Base-by-base conservation (phyloP, 2,888 invertebrate genomes). In the Serripes groenlandicus region DNA sequence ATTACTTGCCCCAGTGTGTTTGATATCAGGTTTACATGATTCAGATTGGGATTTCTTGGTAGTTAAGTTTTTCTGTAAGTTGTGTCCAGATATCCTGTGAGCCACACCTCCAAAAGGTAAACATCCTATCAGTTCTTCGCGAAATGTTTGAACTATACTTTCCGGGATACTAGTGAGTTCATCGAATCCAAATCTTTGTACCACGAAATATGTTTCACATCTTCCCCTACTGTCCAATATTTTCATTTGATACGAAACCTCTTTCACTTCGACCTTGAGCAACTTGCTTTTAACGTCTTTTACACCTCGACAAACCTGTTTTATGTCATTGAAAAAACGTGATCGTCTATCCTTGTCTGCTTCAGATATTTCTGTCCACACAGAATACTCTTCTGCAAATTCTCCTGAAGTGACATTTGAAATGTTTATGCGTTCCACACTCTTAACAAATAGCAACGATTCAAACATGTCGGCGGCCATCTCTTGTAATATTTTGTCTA, bases 91-190 rank as follows among this genome's bases (percentile, higher is more conserved):
- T 68, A 18, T 37, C 28, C 32, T 26, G 18, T 26, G 58, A 18
- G 91, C 91, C 9, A 91, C 88, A 7, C 90, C 90, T 30, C 89
- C 89, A 30, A 80, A 64, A 23, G 91, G 91, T n/a, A 90, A 66
- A 9, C 91, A 76, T 3, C 79, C 81, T 18, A 92, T 81, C n/a
- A 90, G 80, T 11, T 83, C 78, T 4, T 76, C 71, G 30, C 77
- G 64, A 52, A 90, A 88, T 0, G 88, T 87, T 11, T 86, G 79
- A 1, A 62, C 42, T 11, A 93, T 60, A 26, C 37, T 32, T 3
- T 69, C 58, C 4, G 89, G 79, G 21, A 89, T 52, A 18, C 77
- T 30, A 3, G 54, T 66, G n/a, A 73, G 30, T 2, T 58, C 9
- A 1, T 34, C 49, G n/a, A 92, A 86, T 21, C 93, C 93, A 71